phyloP scores from a whole-genome alignment of 2,888 invertebrate genomes.

The Andrena marginata region DNA sequence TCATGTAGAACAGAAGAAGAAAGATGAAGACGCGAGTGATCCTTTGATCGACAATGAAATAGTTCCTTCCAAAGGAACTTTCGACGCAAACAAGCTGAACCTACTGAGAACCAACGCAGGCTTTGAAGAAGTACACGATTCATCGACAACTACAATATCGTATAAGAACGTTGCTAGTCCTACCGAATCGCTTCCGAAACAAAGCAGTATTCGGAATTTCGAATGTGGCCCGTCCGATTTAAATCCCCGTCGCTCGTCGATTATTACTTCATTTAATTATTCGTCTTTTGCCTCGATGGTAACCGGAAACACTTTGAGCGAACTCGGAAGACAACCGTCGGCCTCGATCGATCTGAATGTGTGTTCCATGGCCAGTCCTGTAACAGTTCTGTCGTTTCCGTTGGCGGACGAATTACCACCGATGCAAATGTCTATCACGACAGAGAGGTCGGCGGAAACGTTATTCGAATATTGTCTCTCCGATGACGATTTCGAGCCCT shows the following conservation, averaged over 20 bases:
- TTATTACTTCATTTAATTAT: not conserved
- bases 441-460: not conserved
- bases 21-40: not conserved
- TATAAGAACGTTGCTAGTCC: not conserved
- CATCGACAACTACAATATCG: not conserved
- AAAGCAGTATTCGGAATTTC: not conserved
- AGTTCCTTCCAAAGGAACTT: not conserved
- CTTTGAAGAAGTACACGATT: not conserved
- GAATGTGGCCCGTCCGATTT: not conserved
- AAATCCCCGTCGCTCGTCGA: not conserved
- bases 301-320: not conserved
- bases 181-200: not conserved
- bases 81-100: not conserved
- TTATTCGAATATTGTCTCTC: conserved; percentile 34
- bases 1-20: fast-evolving
- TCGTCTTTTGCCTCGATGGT: not conserved
- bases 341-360: not conserved
- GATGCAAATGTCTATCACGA: not conserved
- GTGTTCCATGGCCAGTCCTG: not conserved
- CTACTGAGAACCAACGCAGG: not conserved
- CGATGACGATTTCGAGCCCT: conserved; percentile 21
- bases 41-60: no score
- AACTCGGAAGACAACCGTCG: not conserved
- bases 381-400: not conserved
- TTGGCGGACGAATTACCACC: not conserved